Percentiles rank a stretch among this genome's conserved stretches.
Evolutionary conservation across 2,113 vertebrate species (phyloP).

Genomic region (Prunella himalayana): DNA sequence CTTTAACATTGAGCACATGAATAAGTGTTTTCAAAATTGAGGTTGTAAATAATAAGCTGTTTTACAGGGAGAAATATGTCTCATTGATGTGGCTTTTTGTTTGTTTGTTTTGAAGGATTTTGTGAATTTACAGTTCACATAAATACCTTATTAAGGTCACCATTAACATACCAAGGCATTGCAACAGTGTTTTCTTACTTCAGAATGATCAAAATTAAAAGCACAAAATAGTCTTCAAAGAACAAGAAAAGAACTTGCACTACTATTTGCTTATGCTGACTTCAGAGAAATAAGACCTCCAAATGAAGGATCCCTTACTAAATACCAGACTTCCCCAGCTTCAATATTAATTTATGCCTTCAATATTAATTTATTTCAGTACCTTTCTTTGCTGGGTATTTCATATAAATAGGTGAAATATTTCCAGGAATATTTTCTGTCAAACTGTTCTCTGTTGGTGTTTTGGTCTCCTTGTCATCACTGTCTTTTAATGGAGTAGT

Average conservation of each 20-base stretch:
- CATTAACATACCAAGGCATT: slow-evolving; percentile 26
- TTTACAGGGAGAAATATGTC: background rate
- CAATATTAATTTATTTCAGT: background rate
- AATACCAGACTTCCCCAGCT: background rate
- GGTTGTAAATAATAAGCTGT: slow-evolving; percentile 30
- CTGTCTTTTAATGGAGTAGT: background rate
- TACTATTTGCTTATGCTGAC: background rate
- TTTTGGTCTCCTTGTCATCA: background rate
- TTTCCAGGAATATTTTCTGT: background rate
- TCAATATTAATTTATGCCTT: background rate
- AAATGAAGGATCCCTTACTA: background rate
- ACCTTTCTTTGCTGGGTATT: background rate
- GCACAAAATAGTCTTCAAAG: background rate
- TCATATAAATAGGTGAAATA: background rate
- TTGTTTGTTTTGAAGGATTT: slow-evolving; percentile 52
- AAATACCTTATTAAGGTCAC: background rate
- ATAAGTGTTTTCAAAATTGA: slow-evolving; percentile 8
- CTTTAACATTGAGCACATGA: background rate
- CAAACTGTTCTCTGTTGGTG: background rate
- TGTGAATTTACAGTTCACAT: slow-evolving; percentile 30
- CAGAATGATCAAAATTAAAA: slow-evolving; percentile 11
- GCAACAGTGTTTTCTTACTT: slow-evolving; percentile 26
- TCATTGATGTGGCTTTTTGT: slow-evolving; percentile 26
- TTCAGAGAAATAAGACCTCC: background rate
- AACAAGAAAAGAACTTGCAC: background rate